These are phyloP conservation scores for Esox lucius DNA, from an alignment of 2,797 vertebrate species.

Conservation along the genomic window DNA sequence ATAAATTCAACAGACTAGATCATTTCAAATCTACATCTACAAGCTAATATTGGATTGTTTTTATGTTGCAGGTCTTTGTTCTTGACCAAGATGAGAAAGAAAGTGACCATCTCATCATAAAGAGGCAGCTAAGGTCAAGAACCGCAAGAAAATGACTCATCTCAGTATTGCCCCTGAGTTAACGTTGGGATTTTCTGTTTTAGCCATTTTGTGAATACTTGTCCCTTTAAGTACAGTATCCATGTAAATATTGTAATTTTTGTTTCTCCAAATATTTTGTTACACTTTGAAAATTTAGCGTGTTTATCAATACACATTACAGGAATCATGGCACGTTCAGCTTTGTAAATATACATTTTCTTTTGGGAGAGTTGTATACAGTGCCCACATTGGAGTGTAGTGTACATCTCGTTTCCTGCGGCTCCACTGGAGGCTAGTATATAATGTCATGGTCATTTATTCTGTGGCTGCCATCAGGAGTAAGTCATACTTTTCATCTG, in stretches of 20 bases:
- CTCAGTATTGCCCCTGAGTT: not conserved
- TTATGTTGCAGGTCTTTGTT: constrained; percentile 37
- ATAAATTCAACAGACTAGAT: not conserved
- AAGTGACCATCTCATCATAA: constrained; percentile 88
- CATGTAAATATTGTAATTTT: not conserved
- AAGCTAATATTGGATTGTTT: constrained; percentile 1
- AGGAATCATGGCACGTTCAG: not conserved
- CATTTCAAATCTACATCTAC: not conserved
- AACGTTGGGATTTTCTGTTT: not conserved
- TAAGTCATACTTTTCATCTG: not conserved
- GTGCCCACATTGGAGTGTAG: not conserved
- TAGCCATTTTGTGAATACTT: not conserved
- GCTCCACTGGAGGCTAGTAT: not conserved
- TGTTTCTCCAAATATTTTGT: not conserved
- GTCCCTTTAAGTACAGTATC: not conserved
- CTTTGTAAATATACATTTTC: not conserved
- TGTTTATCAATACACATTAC: not conserved
- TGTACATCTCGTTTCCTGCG: not conserved
- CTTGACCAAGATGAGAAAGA: constrained; percentile 78
- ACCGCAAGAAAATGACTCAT: constrained; percentile 17
- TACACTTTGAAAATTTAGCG: not conserved
- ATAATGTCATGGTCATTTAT: constrained; percentile 10
- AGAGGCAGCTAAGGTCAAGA: constrained; percentile 80
- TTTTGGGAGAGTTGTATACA: not conserved
- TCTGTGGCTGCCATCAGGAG: not conserved